Evolutionary conservation across 2,113 vertebrate species (phyloP).

Genomic region (Sminthopsis crassicaudata): DNA sequence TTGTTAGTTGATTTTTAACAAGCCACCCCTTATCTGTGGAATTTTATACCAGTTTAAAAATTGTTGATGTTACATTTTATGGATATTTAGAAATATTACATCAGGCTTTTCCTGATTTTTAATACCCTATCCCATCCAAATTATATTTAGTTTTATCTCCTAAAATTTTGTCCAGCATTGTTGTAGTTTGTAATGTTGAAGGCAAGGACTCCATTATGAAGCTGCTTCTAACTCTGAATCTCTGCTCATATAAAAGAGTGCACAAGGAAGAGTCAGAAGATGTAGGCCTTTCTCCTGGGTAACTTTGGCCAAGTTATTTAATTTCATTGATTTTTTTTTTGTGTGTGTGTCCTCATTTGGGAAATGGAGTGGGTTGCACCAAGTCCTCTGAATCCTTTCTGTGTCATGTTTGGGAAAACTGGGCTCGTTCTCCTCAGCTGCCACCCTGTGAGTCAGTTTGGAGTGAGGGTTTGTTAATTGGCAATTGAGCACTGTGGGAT

Average conservation of each 20-base stretch:
- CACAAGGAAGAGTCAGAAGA: not conserved
- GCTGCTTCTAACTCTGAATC: not conserved
- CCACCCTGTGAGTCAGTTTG: not conserved
- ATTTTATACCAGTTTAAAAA: not conserved
- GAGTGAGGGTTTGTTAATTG: not conserved
- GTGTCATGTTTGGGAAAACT: not conserved
- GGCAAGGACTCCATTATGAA: not conserved
- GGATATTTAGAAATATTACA: not conserved
- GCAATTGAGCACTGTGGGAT: not conserved
- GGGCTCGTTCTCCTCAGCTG: not conserved
- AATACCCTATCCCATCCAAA: not conserved
- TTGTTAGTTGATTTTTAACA: not conserved
- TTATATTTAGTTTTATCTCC: not conserved
- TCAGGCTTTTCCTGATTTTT: not conserved
- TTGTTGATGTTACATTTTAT: not conserved
- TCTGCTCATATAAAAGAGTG: not conserved
- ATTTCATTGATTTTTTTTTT: not conserved
- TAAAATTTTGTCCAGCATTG: not conserved
- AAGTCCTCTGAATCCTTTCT: not conserved
- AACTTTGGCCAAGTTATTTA: not conserved
- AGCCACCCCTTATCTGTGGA: not conserved
- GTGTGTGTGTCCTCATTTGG: not conserved
- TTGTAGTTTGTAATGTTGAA: not conserved
- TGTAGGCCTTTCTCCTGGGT: not conserved
- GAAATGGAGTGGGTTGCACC: not conserved